A percentile compares a stretch with the other conserved stretches of the same genome.
phyloP scores from a whole-genome alignment of 2,888 invertebrate genomes.

The Eubasilissa splendida region DNA sequence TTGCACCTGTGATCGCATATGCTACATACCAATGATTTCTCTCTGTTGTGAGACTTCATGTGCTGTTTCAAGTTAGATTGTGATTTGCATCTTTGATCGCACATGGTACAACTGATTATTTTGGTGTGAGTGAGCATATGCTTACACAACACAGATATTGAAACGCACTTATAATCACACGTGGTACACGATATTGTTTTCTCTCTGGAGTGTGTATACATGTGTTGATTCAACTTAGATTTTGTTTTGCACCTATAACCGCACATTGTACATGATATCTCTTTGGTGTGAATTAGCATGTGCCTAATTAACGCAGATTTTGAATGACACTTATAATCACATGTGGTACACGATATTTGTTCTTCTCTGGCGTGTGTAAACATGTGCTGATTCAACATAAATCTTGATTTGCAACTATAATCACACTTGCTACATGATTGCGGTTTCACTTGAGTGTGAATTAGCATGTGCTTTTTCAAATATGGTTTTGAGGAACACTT shows the following conservation, averaged over 20 bases:
- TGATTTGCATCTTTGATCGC: not conserved
- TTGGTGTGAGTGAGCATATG: not conserved
- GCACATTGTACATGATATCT: not conserved
- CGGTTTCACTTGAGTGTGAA: not conserved
- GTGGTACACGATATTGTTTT: not conserved
- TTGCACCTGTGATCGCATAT: not conserved
- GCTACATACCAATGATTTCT: not conserved
- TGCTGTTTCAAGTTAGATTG: not conserved
- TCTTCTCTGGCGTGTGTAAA: too few relatives aligned
- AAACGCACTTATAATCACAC: not conserved
- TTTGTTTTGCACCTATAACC: not conserved
- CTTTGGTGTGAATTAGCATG: not conserved
- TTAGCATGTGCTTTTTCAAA: too few relatives aligned
- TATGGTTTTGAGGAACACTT: too few relatives aligned
- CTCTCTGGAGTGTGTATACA: not conserved
- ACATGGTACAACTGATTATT: not conserved
- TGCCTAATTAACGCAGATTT: not conserved
- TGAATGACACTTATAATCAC: too few relatives aligned
- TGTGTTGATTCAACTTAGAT: not conserved
- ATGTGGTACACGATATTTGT: too few relatives aligned
- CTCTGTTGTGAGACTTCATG: not conserved
- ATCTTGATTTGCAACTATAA: too few relatives aligned
- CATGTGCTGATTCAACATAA: too few relatives aligned
- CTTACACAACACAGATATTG: not conserved
- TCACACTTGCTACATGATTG: not conserved